These are phyloP conservation scores for Propithecus deckenii DNA, from an alignment of 2,797 vertebrate species.

Conservation along the genomic window DNA sequence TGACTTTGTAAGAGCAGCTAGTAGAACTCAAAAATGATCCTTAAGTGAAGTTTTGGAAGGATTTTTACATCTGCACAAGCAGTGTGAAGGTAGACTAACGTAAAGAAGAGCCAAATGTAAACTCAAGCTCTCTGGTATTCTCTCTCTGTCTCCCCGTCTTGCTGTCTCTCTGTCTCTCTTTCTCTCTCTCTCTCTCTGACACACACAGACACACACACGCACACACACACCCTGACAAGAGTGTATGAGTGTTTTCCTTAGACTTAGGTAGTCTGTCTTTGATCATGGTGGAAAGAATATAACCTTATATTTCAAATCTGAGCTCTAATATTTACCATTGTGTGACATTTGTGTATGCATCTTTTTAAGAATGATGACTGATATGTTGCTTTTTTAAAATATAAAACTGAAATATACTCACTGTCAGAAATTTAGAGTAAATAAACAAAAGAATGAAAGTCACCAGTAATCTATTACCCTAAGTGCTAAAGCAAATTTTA, in stretches of 20 bases:
- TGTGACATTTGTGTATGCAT: neutral
- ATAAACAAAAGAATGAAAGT: neutral
- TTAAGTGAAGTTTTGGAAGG: neutral
- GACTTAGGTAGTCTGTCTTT: neutral
- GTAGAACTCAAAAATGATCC: neutral
- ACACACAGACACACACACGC: neutral
- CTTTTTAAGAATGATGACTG: neutral
- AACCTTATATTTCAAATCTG: neutral
- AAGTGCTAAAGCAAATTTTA: neutral
- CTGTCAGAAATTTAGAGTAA: neutral
- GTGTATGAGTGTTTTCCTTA: neutral
- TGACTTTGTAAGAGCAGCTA: neutral
- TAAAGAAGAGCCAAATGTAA: neutral
- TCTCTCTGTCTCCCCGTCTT: neutral
- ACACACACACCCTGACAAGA: neutral
- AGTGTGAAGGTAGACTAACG: neutral
- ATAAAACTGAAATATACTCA: neutral
- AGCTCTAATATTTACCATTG: neutral
- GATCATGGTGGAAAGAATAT: neutral
- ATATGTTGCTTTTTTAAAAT: neutral
- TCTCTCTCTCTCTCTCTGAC: neutral
- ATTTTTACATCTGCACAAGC: neutral
- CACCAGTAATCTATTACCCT: neutral
- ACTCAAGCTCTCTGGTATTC: neutral
- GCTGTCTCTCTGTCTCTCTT: neutral